A percentile compares a stretch with the other conserved stretches of the same genome.
Conservation (phyloP, 2,797 vertebrate species). For the Pipistrellus pygmaeus region DNA sequence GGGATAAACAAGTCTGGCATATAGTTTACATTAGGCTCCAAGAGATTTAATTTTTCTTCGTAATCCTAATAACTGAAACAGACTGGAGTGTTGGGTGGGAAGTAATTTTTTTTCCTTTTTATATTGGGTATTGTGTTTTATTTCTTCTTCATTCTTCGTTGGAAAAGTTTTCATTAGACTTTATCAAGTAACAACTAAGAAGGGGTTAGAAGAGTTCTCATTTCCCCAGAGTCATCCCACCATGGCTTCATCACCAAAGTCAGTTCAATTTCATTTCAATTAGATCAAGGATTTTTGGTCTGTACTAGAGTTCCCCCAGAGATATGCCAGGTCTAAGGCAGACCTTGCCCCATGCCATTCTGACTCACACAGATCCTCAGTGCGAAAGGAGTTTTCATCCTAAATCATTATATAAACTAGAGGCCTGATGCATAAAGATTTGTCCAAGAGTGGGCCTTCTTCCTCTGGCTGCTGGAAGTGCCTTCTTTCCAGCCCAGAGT, state of each 20-base stretch:
- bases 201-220: neutral
- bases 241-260: neutral
- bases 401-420: neutral
- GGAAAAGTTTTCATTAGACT: neutral
- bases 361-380: neutral
- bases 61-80: slow-evolving; percentile 49
- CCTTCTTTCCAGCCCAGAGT: too few relatives aligned
- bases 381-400: neutral
- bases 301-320: neutral
- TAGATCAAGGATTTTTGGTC: neutral
- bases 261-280: neutral
- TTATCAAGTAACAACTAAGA: neutral
- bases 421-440: too few relatives aligned
- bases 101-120: neutral
- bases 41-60: slow-evolving; percentile 55
- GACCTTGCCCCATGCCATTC: neutral
- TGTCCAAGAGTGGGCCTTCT: too few relatives aligned
- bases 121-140: neutral
- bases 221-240: neutral
- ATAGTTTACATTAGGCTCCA: neutral
- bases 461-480: too few relatives aligned
- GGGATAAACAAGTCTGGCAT: slow-evolving; percentile 47
- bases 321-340: neutral
- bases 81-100: neutral
- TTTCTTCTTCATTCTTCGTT: neutral